phyloP scores from a whole-genome alignment of 2,888 invertebrate genomes.

The Erebia ligea region DNA sequence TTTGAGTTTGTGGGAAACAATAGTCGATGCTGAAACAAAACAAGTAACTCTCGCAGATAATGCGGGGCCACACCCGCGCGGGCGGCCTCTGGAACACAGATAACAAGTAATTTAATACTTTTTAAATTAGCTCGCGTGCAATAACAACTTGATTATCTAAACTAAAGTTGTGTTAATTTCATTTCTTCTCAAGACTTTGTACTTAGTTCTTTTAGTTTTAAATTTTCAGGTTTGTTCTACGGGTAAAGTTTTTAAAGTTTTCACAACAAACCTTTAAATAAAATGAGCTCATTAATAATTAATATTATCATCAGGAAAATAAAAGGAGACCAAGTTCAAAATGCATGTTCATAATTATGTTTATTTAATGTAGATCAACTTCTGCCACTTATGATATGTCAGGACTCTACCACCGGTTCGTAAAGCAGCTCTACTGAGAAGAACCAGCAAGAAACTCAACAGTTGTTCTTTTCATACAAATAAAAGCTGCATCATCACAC shows the following conservation, averaged over 20 bases:
- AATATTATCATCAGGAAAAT: too few species aligned
- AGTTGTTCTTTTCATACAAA: too few species aligned
- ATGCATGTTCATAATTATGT: too few species aligned
- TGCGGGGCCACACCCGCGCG: neutral
- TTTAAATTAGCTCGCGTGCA: slow-evolving; percentile 1
- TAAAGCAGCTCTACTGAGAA: too few species aligned
- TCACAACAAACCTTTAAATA: neutral
- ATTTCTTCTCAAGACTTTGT: neutral
- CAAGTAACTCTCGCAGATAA: neutral
- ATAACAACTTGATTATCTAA: neutral
- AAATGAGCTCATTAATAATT: too few species aligned
- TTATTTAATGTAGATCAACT: too few species aligned
- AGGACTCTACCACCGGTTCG: too few species aligned
- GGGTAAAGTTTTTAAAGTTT: neutral
- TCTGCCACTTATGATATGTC: too few species aligned
- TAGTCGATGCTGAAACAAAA: neutral
- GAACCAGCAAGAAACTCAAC: too few species aligned
- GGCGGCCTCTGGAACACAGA: neutral
- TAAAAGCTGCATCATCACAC: too few species aligned
- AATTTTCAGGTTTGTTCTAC: neutral
- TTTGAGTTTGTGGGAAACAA: neutral
- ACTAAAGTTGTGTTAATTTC: slow-evolving; percentile 6
- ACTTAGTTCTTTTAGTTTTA: neutral
- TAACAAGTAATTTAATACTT: slow-evolving; percentile 12
- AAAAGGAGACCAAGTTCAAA: too few species aligned